Base-by-base conservation (phyloP, 2,113 vertebrate species). In the rat (Rattus norvegicus) region DNA sequence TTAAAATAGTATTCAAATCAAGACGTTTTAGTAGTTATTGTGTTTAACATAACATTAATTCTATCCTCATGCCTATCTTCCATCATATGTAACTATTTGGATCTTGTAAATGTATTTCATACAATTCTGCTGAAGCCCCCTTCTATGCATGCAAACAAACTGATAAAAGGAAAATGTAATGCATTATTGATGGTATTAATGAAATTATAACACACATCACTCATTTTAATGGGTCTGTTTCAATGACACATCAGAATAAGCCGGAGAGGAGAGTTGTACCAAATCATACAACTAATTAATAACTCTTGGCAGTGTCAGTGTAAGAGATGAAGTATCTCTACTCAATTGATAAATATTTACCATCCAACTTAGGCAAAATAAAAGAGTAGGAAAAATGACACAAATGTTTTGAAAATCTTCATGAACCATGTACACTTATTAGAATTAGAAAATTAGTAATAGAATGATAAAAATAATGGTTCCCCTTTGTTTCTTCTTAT, bases 171-270 rank as follows among this genome's bases (percentile, higher is more conserved):
- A 97, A 98, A 98, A 89, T 88, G 76, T 73, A 95, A 98, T 96
- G 59, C 43, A 97, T 98, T 98, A 98, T 95, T 98, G 97, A 98
- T 97, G 97, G 97, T 91, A 93, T 63, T 98, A 98, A 98, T 98
- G 97, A 98, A 98, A 98, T 98, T 96, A 98, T 96, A 98, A 97
- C 96, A 97, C 92, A 93, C 96, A 98, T 98, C 98, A 97, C 85
- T 98, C 98, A 98, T 94, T 96, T 97, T 98, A 98, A 98, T 97
- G 96, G 98, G 73, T 92, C 97, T 97, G 73, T 97, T 98, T 97
- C 97, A 96, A 52, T 63, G 96, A 93, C 98, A 98, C 93, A 94
- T 96, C 94, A 95, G 76, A 79, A 95, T 96, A 96, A 98, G 97
- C 97, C 97, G 94, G 65, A 94, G 97, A 97, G 97, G 97, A 97